Base-by-base conservation (phyloP, 2,888 invertebrate species). In the Lordiphosa andalusiaca region DNA sequence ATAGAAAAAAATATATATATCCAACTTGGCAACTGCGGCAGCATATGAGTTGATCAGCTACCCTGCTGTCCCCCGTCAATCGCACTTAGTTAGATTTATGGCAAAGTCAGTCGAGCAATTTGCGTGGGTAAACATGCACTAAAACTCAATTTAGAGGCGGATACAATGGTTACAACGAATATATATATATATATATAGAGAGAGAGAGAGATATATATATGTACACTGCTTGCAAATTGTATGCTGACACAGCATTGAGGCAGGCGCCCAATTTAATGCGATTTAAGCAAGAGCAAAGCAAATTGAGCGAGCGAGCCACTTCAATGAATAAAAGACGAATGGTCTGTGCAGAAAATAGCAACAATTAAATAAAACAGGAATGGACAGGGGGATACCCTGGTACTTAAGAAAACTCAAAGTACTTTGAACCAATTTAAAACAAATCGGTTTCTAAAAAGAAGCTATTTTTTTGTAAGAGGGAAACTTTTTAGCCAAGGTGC, bases 91-190 rank as follows among this genome's bases (percentile, higher is more conserved):
- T 77, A 80, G 81, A 77, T 77, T 83, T 83, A 77, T 77, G 77
- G 76, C 84, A 80, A 83, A 77, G 76, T 76, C 76, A 83, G 73
- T 74, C 84, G 81, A 87, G 87, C 85, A 84, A 86, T 87, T 87
- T 87, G 86, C 86, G 86, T 87, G 88, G 88, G 86, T 87, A 87
- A 87, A 87, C 85, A 87, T 81, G 84, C 84, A 87, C 84, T 87
- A 86, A 87, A 84, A 80, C 84, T 71, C 86, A 81, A 81, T 80
- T 80, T 80, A 85, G 76, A 80, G 67, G 70, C 78, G 64, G 69
- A 84, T 76, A 76, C 69, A 30, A 30, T 30, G 30, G 30, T 9
- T 30, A 30, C 30, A 3, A 30, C 30, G 30, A 30, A 81, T 66
- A 65, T 71, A 55, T 52, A 44, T 44, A 40, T 6, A 38, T 30